Percentiles rank a stretch among this genome's conserved stretches.
Conservation (phyloP, 2,113 vertebrate species). For the Brachyistius frenatus region DNA sequence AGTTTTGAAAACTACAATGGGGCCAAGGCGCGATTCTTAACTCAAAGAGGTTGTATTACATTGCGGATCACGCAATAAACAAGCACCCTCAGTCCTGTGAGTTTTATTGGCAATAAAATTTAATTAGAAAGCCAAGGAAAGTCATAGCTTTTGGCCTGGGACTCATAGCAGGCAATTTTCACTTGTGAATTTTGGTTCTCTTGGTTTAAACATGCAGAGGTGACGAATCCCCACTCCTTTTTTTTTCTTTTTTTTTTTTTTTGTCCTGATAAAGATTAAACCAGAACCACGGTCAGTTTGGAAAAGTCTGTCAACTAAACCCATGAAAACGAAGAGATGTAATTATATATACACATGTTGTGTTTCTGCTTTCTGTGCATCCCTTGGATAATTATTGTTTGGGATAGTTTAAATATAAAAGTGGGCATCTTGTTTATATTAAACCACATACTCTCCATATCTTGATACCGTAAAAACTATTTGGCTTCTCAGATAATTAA, state of each 20-base stretch:
- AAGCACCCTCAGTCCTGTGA: conserved; percentile 74
- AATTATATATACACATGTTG: not conserved
- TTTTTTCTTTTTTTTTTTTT: not conserved
- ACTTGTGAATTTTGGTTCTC: conserved; percentile 89
- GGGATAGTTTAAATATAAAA: too few species aligned
- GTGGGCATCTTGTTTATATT: too few species aligned
- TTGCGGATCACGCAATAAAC: conserved; percentile 65
- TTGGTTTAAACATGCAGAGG: conserved; percentile 72
- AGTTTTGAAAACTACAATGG: conserved; percentile 33
- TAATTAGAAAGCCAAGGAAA: conserved; percentile 83
- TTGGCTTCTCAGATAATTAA: not conserved
- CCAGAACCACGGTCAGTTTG: not conserved
- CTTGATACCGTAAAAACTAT: not conserved
- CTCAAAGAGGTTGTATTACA: conserved; percentile 56
- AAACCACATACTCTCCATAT: too few species aligned
- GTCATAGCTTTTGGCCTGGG: conserved; percentile 90
- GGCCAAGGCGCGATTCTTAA: conserved; percentile 36
- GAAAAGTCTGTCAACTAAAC: not conserved
- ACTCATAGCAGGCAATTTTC: conserved; percentile 84
- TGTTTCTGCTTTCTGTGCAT: not conserved
- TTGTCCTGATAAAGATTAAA: conserved; percentile 84
- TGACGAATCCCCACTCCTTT: conserved; percentile 86
- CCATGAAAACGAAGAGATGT: not conserved
- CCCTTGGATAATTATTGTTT: not conserved
- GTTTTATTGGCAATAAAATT: conserved; percentile 85